Evolutionary conservation across 2,797 vertebrate genomes (phyloP).

Genomic region (Anisognathus igniventris): DNA sequence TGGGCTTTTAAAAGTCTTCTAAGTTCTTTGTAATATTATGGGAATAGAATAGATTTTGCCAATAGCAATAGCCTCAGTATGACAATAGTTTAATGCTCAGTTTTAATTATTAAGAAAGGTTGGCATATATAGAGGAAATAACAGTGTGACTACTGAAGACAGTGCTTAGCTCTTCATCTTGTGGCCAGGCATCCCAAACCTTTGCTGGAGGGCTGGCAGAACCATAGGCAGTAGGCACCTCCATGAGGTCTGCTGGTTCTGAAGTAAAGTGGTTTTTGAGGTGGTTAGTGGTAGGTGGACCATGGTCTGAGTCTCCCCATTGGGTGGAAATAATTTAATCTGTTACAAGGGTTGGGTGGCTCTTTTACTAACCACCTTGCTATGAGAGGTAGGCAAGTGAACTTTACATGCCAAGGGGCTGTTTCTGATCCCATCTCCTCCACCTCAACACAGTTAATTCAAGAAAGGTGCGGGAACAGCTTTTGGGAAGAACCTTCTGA

Average conservation of each 20-base stretch:
- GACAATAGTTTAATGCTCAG: fast-evolving
- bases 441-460: neutral
- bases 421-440: neutral
- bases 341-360: neutral
- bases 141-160: neutral
- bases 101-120: neutral
- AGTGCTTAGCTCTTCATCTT: neutral
- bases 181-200: neutral
- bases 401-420: neutral
- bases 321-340: neutral
- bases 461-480: neutral
- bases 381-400: neutral
- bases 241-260: neutral
- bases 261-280: neutral
- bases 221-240: neutral
- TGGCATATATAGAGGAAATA: neutral
- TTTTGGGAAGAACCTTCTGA: neutral
- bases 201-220: neutral
- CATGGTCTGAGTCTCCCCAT: fast-evolving
- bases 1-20: neutral
- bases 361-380: neutral
- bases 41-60: neutral
- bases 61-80: neutral
- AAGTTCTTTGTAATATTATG: neutral
- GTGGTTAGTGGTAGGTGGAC: fast-evolving